phyloP scores from a whole-genome alignment of 2,113 vertebrate genomes.

The Ranitomeya variabilis region DNA sequence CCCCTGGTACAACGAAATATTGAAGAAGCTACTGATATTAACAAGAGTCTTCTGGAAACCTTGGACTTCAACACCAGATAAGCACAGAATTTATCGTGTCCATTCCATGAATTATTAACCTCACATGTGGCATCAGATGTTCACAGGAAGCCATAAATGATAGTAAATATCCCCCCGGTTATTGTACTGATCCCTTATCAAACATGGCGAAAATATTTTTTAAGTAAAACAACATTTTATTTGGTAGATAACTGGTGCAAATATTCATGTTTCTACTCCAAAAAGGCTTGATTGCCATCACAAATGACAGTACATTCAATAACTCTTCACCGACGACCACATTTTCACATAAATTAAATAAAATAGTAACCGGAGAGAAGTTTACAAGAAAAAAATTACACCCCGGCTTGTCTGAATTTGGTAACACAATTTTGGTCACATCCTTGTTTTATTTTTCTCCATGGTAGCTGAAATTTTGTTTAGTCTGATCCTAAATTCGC shows the following conservation, averaged over 20 bases:
- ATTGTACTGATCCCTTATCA: background rate
- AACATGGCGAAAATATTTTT: background rate
- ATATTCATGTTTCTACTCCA: background rate
- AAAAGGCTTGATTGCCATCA: conserved; percentile 49
- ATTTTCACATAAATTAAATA: background rate
- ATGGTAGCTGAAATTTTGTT: no score
- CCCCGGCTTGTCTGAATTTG: no score
- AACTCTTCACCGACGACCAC: background rate
- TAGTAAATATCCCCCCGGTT: background rate
- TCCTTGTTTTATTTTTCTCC: no score
- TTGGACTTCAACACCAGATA: conserved; percentile 54
- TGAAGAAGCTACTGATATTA: background rate
- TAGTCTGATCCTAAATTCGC: no score
- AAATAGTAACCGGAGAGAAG: background rate
- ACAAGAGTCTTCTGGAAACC: background rate
- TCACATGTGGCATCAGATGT: background rate
- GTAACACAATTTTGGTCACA: no score
- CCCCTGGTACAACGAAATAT: background rate
- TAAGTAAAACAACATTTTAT: conserved; percentile 9
- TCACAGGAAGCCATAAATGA: background rate
- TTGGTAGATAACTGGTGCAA: background rate
- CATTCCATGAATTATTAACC: conserved; percentile 35
- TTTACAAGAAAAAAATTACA: background rate
- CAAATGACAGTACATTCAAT: conserved; percentile 32
- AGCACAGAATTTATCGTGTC: conserved; percentile 49